These are phyloP conservation scores for Acanthurus leucopareius DNA, from an alignment of 2,797 vertebrate species.

Conservation along the genomic window DNA sequence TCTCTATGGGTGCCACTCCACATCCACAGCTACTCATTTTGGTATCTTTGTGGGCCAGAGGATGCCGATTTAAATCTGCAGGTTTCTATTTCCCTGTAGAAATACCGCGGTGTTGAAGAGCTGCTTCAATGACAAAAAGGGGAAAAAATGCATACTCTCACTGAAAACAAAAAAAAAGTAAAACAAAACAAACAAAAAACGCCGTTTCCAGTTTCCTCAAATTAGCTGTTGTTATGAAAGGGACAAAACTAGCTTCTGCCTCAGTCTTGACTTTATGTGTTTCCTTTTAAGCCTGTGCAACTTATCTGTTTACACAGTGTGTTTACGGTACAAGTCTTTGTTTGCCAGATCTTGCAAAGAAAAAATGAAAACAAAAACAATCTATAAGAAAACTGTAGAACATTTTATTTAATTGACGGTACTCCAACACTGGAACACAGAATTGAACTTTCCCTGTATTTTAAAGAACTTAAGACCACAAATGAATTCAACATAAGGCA, in stretches of 20 bases:
- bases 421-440: constrained; percentile 73
- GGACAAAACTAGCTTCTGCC: neutral
- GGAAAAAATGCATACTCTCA: too few species aligned
- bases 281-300: neutral
- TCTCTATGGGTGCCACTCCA: too few species aligned
- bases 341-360: constrained; percentile 1
- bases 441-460: constrained; percentile 65
- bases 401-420: constrained; percentile 80
- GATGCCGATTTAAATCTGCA: neutral
- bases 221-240: neutral
- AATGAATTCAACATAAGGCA: constrained; percentile 80
- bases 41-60: too few species aligned
- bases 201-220: neutral
- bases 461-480: constrained; percentile 72
- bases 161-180: too few species aligned
- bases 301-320: neutral
- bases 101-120: neutral
- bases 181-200: too few species aligned
- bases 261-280: neutral
- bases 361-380: neutral
- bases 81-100: neutral
- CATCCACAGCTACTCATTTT: too few species aligned
- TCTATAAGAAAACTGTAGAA: constrained; percentile 74
- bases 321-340: neutral
- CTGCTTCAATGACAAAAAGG: neutral